Percentiles rank a stretch among this genome's conserved stretches.
phyloP scores from a whole-genome alignment of 2,113 vertebrate species.

The Myotis yumanensis region DNA sequence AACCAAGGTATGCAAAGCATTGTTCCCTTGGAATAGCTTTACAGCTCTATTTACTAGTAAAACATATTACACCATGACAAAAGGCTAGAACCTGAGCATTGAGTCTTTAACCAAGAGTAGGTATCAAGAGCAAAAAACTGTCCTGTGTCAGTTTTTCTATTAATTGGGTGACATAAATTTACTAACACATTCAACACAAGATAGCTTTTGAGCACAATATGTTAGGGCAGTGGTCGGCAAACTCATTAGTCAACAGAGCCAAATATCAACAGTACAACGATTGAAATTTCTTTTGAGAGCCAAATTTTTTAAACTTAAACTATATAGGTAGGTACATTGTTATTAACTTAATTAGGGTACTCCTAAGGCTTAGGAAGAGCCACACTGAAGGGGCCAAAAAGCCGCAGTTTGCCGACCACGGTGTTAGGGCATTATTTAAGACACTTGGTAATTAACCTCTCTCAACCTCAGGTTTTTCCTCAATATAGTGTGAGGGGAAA shows the following conservation, averaged over 20 bases:
- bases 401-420: too few relatives aligned
- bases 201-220: neutral
- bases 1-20: neutral
- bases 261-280: too few relatives aligned
- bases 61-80: neutral
- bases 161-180: neutral
- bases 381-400: too few relatives aligned
- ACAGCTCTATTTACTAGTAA: neutral
- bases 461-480: neutral
- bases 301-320: too few relatives aligned
- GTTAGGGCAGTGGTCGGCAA: neutral
- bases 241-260: too few relatives aligned
- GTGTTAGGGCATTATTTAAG: neutral
- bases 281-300: too few relatives aligned
- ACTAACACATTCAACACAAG: neutral
- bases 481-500: neutral
- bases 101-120: neutral
- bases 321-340: too few relatives aligned
- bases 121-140: neutral
- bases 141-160: neutral
- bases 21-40: neutral
- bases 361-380: too few relatives aligned
- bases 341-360: too few relatives aligned
- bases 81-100: neutral
- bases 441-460: neutral